A percentile compares a stretch with the other conserved stretches of the same genome.
Evolutionary conservation across 2,113 vertebrate species (phyloP).

Genomic region (Myotis lucifugus): DNA sequence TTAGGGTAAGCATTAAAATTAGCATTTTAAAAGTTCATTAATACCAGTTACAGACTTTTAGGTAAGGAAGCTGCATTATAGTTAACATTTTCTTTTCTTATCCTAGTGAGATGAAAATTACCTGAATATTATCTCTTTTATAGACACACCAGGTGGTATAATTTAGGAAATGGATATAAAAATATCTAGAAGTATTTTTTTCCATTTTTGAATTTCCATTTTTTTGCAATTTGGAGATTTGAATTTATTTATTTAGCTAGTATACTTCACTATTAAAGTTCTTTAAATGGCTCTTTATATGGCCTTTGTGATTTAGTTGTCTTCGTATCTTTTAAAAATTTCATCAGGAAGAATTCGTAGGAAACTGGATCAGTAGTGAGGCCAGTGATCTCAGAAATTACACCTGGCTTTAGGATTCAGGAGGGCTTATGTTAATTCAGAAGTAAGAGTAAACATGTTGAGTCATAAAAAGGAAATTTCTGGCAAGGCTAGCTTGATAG

Average conservation of each 20-base stretch:
- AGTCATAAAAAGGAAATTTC: slow-evolving; percentile 44
- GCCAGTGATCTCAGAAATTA: not conserved
- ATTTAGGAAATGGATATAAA: slow-evolving; percentile 59
- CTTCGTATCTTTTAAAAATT: not conserved
- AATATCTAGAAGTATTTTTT: slow-evolving; percentile 66
- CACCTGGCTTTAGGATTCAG: not conserved
- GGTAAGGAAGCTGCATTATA: not conserved
- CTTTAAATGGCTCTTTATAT: not conserved
- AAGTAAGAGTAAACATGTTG: slow-evolving; percentile 14
- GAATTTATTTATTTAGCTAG: slow-evolving; percentile 66
- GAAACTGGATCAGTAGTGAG: not conserved
- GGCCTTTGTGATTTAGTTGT: not conserved
- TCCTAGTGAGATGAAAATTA: slow-evolving; percentile 62
- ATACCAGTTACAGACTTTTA: slow-evolving; percentile 75
- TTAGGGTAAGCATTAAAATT: slow-evolving; percentile 64
- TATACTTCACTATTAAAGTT: slow-evolving; percentile 34
- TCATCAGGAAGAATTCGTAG: not conserved
- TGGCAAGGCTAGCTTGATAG: not conserved
- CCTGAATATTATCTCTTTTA: slow-evolving; percentile 72
- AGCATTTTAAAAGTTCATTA: slow-evolving; percentile 72
- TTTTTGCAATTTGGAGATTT: slow-evolving; percentile 63
- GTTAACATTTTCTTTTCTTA: slow-evolving; percentile 54
- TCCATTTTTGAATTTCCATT: slow-evolving; percentile 64
- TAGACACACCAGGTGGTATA: slow-evolving; percentile 73
- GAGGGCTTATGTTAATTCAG: not conserved